Conservation (phyloP, 1,140 invertebrate species). For the Charaxes varanes region DNA sequence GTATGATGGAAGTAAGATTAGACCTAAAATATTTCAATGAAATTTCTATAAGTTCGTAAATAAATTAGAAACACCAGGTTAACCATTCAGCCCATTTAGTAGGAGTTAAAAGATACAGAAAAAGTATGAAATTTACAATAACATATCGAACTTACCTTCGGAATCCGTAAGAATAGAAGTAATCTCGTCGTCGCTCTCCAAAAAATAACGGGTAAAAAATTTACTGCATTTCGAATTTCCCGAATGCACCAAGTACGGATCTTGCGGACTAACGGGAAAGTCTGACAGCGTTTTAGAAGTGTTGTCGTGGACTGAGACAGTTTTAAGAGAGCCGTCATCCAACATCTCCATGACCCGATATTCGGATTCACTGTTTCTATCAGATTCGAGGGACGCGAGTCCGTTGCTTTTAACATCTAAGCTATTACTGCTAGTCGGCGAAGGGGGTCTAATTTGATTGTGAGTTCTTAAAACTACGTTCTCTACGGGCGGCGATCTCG, state of each 20-base stretch:
- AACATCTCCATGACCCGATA: conserved; percentile 71
- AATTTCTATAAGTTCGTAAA: too few relatives aligned
- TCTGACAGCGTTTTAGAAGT: conserved; percentile 71
- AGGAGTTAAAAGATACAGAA: too few relatives aligned
- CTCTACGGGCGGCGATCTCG: conserved; percentile 64
- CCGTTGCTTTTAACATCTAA: conserved; percentile 42
- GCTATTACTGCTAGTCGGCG: conserved; percentile 46
- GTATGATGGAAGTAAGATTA: too few relatives aligned
- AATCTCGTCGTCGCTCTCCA: conserved; percentile 71
- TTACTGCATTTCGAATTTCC: conserved; percentile 72
- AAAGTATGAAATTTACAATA: conserved; percentile 3
- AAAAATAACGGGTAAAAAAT: conserved; percentile 68
- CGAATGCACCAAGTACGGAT: conserved; percentile 70
- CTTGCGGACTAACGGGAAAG: conserved; percentile 58
- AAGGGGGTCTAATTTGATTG: conserved; percentile 62
- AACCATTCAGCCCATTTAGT: too few relatives aligned
- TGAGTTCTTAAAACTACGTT: conserved; percentile 60
- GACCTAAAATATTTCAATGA: too few relatives aligned
- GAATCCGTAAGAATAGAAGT: conserved; percentile 72
- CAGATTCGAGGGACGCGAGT: conserved; percentile 39
- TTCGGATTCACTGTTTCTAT: conserved; percentile 61
- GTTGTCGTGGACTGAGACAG: conserved; percentile 67
- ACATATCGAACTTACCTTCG: conserved; percentile 46
- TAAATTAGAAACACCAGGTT: too few relatives aligned
- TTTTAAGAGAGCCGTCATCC: conserved; percentile 69